Evolutionary conservation across 2,888 invertebrate genomes (phyloP).

Genomic region (Cantharis flavilabris): DNA sequence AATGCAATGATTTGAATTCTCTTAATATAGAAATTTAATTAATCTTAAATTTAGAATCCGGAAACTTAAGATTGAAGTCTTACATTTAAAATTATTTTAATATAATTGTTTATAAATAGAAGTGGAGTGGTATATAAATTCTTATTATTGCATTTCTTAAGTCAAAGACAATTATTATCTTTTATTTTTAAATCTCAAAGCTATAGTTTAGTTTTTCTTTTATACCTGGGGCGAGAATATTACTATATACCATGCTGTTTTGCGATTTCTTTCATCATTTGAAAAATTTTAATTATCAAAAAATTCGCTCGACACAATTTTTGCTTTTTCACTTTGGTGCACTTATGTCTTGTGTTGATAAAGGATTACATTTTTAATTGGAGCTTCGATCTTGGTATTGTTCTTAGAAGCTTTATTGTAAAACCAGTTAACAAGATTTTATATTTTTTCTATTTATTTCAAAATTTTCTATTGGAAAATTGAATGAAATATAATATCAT

Average conservation of each 20-base stretch:
- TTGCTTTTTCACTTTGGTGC: no score
- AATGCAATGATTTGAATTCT: background rate
- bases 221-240: background rate
- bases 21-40: background rate
- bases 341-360: no score
- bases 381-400: no score
- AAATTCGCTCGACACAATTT: background rate
- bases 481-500: no score
- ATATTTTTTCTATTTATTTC: no score
- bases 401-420: no score
- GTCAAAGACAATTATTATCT: background rate
- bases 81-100: background rate
- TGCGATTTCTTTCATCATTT: background rate
- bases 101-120: background rate
- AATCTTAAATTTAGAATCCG: background rate
- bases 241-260: background rate
- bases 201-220: background rate
- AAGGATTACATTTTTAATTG: no score
- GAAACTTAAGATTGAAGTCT: background rate
- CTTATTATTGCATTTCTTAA: background rate
- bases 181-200: background rate
- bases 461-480: no score
- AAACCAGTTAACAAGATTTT: no score
- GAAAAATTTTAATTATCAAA: background rate
- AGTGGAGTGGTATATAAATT: background rate